phyloP scores from a whole-genome alignment of 2,113 vertebrate species.

The Furnarius figulus region DNA sequence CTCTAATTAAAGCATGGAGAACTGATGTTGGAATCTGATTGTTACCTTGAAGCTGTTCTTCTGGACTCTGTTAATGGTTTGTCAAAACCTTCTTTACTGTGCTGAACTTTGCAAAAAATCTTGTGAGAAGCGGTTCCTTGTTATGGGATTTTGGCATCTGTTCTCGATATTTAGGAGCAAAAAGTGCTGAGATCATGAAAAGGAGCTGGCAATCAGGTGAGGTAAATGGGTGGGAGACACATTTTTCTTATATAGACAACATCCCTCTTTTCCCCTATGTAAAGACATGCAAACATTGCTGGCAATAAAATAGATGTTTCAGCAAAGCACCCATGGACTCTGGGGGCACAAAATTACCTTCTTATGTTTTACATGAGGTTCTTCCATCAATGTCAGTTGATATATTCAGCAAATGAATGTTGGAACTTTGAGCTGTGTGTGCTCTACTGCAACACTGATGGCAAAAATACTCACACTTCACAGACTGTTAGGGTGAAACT shows the following conservation, averaged over 20 bases:
- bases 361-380: neutral
- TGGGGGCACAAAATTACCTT: neutral
- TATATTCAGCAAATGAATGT: neutral
- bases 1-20: neutral
- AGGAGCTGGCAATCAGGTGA: neutral
- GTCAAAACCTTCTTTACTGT: neutral
- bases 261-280: neutral
- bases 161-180: constrained; percentile 3
- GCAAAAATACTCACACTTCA: neutral
- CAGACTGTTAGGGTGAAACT: neutral
- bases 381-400: neutral
- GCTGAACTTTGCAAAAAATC: neutral
- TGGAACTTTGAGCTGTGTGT: neutral
- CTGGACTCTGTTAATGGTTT: constrained; percentile 14
- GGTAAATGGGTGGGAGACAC: neutral
- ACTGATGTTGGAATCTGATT: neutral
- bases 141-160: constrained; percentile 20
- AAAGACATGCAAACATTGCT: neutral
- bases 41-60: constrained; percentile 30
- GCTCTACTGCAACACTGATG: neutral
- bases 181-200: constrained; percentile 36
- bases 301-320: neutral
- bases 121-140: neutral
- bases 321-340: neutral
- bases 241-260: constrained; percentile 1